Evolutionary conservation across 2,113 vertebrate genomes (phyloP), one percentile per base, ranked within the genome.

Genomic region (Ellobius talpinus): DNA sequence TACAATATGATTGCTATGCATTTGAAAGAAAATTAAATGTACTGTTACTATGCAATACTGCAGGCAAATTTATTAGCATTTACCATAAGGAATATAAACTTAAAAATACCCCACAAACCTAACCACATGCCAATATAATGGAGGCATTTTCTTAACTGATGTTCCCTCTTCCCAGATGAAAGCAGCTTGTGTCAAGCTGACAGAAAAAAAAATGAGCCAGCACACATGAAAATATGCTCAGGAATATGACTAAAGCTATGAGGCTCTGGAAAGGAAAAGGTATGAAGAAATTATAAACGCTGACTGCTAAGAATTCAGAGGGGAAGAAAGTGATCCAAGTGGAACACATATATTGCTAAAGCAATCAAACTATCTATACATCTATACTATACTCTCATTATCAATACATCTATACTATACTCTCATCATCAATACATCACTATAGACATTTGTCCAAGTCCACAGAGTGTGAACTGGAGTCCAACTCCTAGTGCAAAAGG

Each of bases 221-320:
- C 1, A 66, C 39, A 65, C 82, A 82, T n/a, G 36, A 55, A 81
- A 66, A 61, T 21, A 16, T 26, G 50, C 52, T 13, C 33, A 9
- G 74, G 0, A 13, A 16, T 33, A n/a, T 39, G 81, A 86, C 78
- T 86, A 50, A 39, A 47, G 33, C 31, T 73, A 21, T 12, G 33
- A 74, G 58, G 90, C 45, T 86, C 33, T 74, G 78, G 79, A 79
- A 93, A 89, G 10, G 61, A 26, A 91, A 77, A 86, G 79, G 72
- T 55, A 89, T 16, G 7, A 7, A 33, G 72, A 65, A 66, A 31
- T 87, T 33, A 70, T 52, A 19, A 36, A 47, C 24, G 58, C 36
- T 42, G n/a, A 29, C 7, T 86, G 3, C 26, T 66, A 79, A 29
- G 12, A 36, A 17, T 36, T 90, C 55, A 58, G 7, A 61, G 36